Conservation (phyloP, 2,113 vertebrate genomes). For the Thamnophis sirtalis region DNA sequence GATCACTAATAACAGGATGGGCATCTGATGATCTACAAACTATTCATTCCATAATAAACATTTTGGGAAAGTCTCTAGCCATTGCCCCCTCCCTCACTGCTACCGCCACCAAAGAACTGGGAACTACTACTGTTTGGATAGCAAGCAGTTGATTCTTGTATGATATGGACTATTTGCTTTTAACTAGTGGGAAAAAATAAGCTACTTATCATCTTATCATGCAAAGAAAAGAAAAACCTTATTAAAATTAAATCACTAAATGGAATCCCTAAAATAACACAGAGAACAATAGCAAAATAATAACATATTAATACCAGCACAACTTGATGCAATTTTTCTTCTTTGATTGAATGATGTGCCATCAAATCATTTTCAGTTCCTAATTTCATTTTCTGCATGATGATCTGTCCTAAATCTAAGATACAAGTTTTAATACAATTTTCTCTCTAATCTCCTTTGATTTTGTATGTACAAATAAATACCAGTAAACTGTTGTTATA, state of each 20-base stretch:
- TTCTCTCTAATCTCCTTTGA: slow-evolving; percentile 3
- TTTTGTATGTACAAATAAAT: neutral
- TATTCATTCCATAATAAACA: neutral
- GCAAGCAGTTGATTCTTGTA: neutral
- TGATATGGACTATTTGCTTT: neutral
- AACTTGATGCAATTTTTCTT: neutral
- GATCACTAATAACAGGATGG: neutral
- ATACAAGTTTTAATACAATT: neutral
- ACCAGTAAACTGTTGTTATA: neutral
- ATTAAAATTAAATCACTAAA: neutral
- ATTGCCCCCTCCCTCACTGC: neutral
- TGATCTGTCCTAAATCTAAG: neutral
- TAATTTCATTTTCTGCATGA: neutral
- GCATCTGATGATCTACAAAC: neutral
- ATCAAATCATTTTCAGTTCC: neutral
- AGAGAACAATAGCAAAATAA: neutral
- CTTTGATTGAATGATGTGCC: neutral
- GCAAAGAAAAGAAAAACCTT: neutral
- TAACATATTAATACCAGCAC: neutral
- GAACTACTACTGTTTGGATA: neutral
- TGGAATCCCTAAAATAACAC: neutral
- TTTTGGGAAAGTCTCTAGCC: neutral
- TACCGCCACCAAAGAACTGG: neutral
- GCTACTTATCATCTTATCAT: neutral
- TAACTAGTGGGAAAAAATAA: neutral